Conservation (phyloP, 2,888 invertebrate species). For the Leptinotarsa rubiginosa region DNA sequence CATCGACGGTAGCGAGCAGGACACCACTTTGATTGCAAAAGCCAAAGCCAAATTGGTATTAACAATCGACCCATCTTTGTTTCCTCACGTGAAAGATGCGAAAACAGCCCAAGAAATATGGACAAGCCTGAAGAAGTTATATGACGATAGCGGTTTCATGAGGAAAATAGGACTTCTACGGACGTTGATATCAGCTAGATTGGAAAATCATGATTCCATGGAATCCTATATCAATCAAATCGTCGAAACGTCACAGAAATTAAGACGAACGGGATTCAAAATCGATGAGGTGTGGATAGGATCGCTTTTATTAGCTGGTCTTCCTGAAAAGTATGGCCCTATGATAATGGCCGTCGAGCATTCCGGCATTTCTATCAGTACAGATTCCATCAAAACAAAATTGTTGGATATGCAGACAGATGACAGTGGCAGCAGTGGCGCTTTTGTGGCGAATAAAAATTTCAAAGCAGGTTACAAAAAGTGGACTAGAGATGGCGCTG, state of each 20-base stretch:
- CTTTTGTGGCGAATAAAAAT: background rate
- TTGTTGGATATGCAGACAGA: too few species aligned
- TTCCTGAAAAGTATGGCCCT: slow-evolving; percentile 33
- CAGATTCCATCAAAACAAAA: too few species aligned
- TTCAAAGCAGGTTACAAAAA: slow-evolving; percentile 13
- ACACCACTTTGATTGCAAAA: too few species aligned
- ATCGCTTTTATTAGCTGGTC: slow-evolving; percentile 48
- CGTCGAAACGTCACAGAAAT: slow-evolving; percentile 26
- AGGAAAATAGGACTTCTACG: too few species aligned
- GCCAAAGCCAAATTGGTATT: too few species aligned
- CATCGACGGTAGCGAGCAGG: too few species aligned
- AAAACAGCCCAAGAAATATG: too few species aligned
- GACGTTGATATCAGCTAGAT: slow-evolving; percentile 47
- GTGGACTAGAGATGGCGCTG: slow-evolving; percentile 25
- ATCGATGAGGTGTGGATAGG: slow-evolving; percentile 45
- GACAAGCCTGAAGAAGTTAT: too few species aligned
- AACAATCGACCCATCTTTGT: too few species aligned
- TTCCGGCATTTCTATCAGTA: slow-evolving; percentile 39
- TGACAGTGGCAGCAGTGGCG: too few species aligned
- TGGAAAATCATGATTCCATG: slow-evolving; percentile 50
- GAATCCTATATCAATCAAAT: slow-evolving; percentile 49
- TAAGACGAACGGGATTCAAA: slow-evolving; percentile 43
- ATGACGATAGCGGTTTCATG: slow-evolving; percentile 39
- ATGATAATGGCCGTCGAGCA: slow-evolving; percentile 52
- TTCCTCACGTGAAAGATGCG: too few species aligned